Evolutionary conservation across 2,888 invertebrate species (phyloP), one percentile per base, ranked within the genome.

Genomic region (Torymus aiolomorphi): DNA sequence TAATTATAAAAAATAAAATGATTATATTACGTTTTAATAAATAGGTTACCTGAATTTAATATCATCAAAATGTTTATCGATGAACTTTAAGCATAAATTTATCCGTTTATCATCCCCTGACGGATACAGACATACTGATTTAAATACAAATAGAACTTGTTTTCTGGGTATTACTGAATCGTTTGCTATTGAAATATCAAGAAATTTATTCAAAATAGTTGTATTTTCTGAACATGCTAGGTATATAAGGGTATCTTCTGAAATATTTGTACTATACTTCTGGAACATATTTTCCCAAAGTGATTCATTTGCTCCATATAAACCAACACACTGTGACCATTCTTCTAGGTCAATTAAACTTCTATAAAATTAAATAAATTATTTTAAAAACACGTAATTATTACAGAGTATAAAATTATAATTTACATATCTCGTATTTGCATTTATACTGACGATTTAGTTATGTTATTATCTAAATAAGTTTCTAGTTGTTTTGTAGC

Each of bases 401-500:
- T 65, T 13, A 14, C 5, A 63, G 12, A 31, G 24, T 31, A 18
- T 63, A 63, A 63, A 18, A 12, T 18, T 59, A 18, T 11, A 16
- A 18, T 59, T 18, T 59, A 10, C n/a, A 5, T 2, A 59, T 18
- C 10, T 8, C 1, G 4, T 18, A 18, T 59, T 16, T 59, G 16
- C 11, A 59, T 20, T 16, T n/a, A 18, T 42, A 59, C 76, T 20
- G 24, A 79, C 79, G 62, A 52, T 65, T 75, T 66, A 2, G 66
- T 20, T 54, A 67, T 78, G 61, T 73, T 73, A 59, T 83, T 67
- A 31, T 70, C 73, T 3, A 85, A 42, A 71, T 83, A 76, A 31
- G 80, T 61, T 20, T 63, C 77, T n/a, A 85, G 52, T 76, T 83
- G 79, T n/a, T 49, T 51, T 2, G 77, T 75, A 3, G 85, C 84